A percentile compares a stretch with the other conserved stretches of the same genome.
Evolutionary conservation across 2,888 invertebrate species (phyloP).

Genomic region (Oxycera nigricornis): DNA sequence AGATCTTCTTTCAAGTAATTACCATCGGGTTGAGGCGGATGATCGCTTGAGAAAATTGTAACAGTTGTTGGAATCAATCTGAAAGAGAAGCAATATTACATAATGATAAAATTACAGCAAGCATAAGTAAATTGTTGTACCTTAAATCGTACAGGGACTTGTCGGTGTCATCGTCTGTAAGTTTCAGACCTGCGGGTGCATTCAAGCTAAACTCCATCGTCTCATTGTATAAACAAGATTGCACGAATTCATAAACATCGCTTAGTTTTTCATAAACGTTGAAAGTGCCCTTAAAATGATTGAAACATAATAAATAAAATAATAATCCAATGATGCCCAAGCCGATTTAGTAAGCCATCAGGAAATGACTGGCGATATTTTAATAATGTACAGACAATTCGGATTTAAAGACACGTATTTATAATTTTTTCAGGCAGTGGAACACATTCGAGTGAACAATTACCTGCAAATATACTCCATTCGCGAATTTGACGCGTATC

Average conservation of each 20-base stretch:
- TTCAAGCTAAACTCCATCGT: constrained; percentile 75
- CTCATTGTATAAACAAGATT: constrained; percentile 75
- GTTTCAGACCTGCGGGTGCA: constrained; percentile 71
- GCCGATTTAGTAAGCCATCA: constrained; percentile 24
- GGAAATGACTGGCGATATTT: background rate
- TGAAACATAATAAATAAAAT: constrained; percentile 6
- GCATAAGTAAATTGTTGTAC: constrained; percentile 48
- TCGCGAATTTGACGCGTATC: constrained; percentile 87
- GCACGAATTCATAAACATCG: constrained; percentile 79
- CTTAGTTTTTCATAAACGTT: constrained; percentile 79
- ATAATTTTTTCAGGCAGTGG: too few relatives aligned
- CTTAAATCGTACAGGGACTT: constrained; percentile 75
- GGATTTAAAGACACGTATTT: too few relatives aligned
- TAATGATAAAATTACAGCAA: constrained; percentile 28
- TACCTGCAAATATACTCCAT: constrained; percentile 82
- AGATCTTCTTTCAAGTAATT: constrained; percentile 80
- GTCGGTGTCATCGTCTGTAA: constrained; percentile 71
- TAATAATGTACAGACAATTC: too few relatives aligned
- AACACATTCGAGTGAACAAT: background rate
- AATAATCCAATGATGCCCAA: background rate
- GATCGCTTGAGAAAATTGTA: constrained; percentile 77
- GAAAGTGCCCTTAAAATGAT: constrained; percentile 78
- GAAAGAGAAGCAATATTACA: constrained; percentile 52
- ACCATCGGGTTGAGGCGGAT: constrained; percentile 64
- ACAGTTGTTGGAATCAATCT: constrained; percentile 84